A percentile compares a stretch with the other conserved stretches of the same genome.
Evolutionary conservation across 2,888 invertebrate species (phyloP).

Genomic region (Asteroscopus sphinx): DNA sequence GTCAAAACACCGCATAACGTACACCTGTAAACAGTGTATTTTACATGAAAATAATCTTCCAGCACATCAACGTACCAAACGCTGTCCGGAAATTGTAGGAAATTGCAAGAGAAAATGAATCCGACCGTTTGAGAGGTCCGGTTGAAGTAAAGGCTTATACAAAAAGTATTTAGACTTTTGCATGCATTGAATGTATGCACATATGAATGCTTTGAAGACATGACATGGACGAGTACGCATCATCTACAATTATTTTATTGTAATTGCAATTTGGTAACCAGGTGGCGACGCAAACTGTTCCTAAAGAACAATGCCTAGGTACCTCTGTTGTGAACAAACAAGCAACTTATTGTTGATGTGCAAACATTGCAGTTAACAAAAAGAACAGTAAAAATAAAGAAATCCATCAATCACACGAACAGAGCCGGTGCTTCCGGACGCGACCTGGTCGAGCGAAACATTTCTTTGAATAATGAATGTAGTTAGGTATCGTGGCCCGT

Average conservation of each 20-base stretch:
- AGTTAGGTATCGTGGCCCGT: constrained; percentile 88
- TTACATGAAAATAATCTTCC: constrained; percentile 81
- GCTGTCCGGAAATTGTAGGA: constrained; percentile 89
- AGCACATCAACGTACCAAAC: constrained; percentile 82
- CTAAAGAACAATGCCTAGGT: constrained; percentile 7
- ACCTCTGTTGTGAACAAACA: constrained; percentile 23
- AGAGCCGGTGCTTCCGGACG: constrained; percentile 86
- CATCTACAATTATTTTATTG: no score
- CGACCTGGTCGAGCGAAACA: constrained; percentile 87
- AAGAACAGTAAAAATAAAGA: constrained; percentile 83
- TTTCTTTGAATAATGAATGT: constrained; percentile 90
- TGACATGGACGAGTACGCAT: not conserved
- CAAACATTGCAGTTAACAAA: constrained; percentile 70
- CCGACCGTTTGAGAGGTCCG: constrained; percentile 83
- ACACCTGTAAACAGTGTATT: no score
- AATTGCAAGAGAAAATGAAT: constrained; percentile 90
- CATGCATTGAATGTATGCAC: constrained; percentile 30
- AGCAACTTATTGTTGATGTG: constrained; percentile 57
- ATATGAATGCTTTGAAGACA: constrained; percentile 15
- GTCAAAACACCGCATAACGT: not conserved
- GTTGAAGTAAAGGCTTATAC: constrained; percentile 59
- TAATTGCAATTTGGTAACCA: no score
- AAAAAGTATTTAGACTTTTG: constrained; percentile 60
- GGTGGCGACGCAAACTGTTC: not conserved
- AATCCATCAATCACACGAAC: constrained; percentile 88